These are phyloP conservation scores for Melanotaenia parkinsoni DNA, from an alignment of 2,797 vertebrate genomes.

Conservation along the genomic window DNA sequence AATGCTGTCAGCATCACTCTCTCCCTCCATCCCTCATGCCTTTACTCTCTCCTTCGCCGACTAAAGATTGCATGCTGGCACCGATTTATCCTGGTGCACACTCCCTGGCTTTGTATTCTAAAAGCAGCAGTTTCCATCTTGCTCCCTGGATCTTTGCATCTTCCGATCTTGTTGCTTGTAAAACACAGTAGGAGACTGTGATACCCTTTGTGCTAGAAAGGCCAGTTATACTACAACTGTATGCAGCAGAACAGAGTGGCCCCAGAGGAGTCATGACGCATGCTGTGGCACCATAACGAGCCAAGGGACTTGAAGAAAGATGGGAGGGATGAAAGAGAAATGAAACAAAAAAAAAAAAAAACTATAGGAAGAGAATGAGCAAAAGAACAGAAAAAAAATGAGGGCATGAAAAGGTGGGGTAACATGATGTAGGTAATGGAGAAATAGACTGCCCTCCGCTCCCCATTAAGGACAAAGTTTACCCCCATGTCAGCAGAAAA, in stretches of 20 bases:
- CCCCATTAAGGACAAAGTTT: constrained; percentile 43
- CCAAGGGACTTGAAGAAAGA: constrained; percentile 56
- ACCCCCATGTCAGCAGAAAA: constrained; percentile 70
- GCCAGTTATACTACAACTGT: constrained; percentile 48
- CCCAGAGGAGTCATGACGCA: constrained; percentile 61
- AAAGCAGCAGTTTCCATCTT: constrained; percentile 60
- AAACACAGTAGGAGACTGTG: constrained; percentile 59
- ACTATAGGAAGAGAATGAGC: constrained; percentile 23
- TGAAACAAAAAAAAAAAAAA: constrained; percentile 4
- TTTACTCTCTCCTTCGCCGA: constrained; percentile 31
- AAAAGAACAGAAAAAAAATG: constrained; percentile 35
- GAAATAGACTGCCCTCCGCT: constrained; percentile 44
- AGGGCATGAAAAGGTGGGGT: constrained; percentile 48
- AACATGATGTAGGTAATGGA: constrained; percentile 53
- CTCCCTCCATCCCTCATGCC: constrained; percentile 42
- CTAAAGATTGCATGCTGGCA: constrained; percentile 58
- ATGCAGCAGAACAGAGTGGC: constrained; percentile 55
- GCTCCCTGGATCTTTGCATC: constrained; percentile 42
- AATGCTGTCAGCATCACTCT: constrained; percentile 71
- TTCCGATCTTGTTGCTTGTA: constrained; percentile 60
- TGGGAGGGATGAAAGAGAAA: constrained; percentile 3
- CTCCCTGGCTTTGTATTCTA: constrained; percentile 56
- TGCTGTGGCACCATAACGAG: constrained; percentile 57
- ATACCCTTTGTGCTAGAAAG: constrained; percentile 63
- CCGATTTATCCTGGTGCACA: constrained; percentile 61